A percentile compares a stretch with the other conserved stretches of the same genome.
Conservation (phyloP, 2,113 vertebrate species). For the Bubo scandiacus region DNA sequence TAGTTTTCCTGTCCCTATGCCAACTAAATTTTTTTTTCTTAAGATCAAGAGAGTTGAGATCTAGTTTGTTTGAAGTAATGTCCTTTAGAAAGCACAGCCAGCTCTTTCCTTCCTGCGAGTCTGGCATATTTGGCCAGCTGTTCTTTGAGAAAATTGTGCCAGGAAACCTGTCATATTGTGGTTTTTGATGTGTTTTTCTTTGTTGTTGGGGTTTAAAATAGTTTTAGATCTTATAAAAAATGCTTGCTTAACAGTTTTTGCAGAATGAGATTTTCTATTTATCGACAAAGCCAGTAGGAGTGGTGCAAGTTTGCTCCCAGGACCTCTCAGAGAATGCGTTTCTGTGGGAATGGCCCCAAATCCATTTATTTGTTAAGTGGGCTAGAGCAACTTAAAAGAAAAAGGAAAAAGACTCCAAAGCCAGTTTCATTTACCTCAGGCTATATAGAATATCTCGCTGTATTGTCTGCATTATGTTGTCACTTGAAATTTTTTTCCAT, state of each 20-base stretch:
- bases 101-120: background rate
- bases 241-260: background rate
- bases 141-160: constrained; percentile 40
- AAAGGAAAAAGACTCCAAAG: background rate
- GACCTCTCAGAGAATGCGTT: background rate
- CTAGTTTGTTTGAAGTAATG: constrained; percentile 20
- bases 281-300: background rate
- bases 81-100: background rate
- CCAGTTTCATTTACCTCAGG: background rate
- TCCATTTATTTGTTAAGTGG: background rate
- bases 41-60: constrained; percentile 15
- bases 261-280: background rate
- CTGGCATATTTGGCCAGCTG: constrained; percentile 27
- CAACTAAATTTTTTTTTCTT: background rate
- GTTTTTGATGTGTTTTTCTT: background rate
- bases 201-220: background rate
- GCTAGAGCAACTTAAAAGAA: background rate
- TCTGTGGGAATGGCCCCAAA: background rate
- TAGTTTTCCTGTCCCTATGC: background rate
- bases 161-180: background rate
- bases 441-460: background rate
- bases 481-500: background rate
- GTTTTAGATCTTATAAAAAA: constrained; percentile 15
- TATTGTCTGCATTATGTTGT: background rate
- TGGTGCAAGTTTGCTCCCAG: background rate